Percentiles rank a stretch among this genome's conserved stretches.
phyloP scores from a whole-genome alignment of 2,888 invertebrate genomes.

The Apotomis betuletana region DNA sequence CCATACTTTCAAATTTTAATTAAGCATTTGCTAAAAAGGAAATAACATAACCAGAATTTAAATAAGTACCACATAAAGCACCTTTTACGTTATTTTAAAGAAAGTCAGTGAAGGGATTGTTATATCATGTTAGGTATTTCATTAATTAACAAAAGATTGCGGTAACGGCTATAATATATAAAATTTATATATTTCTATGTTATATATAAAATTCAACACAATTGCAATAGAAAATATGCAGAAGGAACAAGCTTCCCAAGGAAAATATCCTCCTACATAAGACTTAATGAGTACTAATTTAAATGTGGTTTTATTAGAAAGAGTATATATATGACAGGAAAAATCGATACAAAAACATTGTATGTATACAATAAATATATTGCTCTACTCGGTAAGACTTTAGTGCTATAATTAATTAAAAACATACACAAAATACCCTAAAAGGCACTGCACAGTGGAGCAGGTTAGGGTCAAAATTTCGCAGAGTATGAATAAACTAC shows the following conservation, averaged over 20 bases:
- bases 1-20: conserved; percentile 41
- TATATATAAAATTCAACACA: no score
- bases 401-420: no score
- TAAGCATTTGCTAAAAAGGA: conserved; percentile 20
- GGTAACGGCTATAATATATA: not conserved
- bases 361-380: no score
- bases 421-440: not conserved
- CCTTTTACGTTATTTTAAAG: conserved; percentile 11
- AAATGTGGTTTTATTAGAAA: no score
- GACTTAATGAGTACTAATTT: no score
- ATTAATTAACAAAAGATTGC: not conserved
- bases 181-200: no score
- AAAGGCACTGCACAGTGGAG: conserved; percentile 9
- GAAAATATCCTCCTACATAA: no score
- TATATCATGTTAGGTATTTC: not conserved
- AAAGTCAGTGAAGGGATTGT: conserved; percentile 25
- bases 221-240: no score
- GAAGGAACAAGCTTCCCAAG: no score
- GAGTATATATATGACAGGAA: no score
- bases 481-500: not conserved
- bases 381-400: no score
- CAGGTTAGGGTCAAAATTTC: conserved; percentile 61
- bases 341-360: no score
- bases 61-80: conserved; percentile 14
- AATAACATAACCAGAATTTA: conserved; percentile 26